Base-by-base conservation (phyloP, 2,797 vertebrate species). In the Myotis pilosus region DNA sequence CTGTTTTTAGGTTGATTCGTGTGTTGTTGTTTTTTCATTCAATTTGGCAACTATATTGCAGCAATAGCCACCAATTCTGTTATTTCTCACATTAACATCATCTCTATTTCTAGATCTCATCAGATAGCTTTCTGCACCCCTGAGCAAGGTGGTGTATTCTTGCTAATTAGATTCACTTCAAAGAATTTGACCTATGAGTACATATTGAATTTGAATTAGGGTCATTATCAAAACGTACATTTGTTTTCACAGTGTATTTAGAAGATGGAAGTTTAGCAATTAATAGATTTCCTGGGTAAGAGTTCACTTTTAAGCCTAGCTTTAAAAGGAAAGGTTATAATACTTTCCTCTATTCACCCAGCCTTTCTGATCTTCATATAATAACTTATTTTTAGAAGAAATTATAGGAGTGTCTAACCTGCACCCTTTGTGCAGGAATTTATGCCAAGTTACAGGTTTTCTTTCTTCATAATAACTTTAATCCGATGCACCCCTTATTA, bases 361-460 rank as follows among this genome's bases (percentile, higher is more conserved):
- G n/a, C 2, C 89, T 88, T 97, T 71, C 68, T 96, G 69, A 83
- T 88, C 89, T 93, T 97, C 92, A 36, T 96, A 49, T 96, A 96
- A 92, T 87, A 97, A 79, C 25, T 94, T 38, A 68, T 95, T 94
- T 97, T 98, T 44, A 88, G 84, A 64, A 97, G 71, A 98, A 97
- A 95, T 84, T 95, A 92, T 82, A 86, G 44, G 94, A 95, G 17
- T 95, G 33, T 78, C 92, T 98, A 97, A 95, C 62, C 57, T 94
- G 60, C 44, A 96, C 78, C 87, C 94, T 97, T 98, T 96, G 76
- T 11, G 90, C 20, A 41, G 94, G 96, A 96, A 96, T 95, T 33
- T 95, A 83, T 97, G 97, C 98, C 96, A 98, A 98, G 86, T 87
- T 30, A 41, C 69, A 95, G 80, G 51, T 92, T 97, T 97, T 94